phyloP scores from a whole-genome alignment of 1,140 invertebrate species.

The Mylabris phalerata region DNA sequence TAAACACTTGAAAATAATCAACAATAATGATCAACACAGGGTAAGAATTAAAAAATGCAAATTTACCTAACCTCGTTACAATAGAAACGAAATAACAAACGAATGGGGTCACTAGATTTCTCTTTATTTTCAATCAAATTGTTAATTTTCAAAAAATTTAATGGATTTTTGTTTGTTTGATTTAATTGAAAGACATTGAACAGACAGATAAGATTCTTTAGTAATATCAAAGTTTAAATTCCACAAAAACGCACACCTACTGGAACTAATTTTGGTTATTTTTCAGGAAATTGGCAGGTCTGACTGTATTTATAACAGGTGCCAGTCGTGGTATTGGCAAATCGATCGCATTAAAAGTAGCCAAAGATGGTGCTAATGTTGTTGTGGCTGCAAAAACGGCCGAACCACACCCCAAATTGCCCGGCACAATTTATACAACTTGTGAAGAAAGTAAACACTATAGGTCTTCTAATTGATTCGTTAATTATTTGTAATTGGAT shows the following conservation, averaged over 20 bases:
- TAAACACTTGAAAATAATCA: not conserved
- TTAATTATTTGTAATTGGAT: no score
- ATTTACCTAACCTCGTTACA: not conserved
- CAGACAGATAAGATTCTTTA: no score
- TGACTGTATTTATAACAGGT: constrained; percentile 92
- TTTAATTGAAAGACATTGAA: no score
- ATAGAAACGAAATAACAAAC: not conserved
- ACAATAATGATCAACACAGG: constrained; percentile 14
- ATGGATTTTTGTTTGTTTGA: no score
- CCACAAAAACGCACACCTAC: no score
- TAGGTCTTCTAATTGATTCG: no score
- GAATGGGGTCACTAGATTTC: not conserved
- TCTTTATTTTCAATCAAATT: not conserved
- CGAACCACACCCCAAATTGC: constrained; percentile 90
- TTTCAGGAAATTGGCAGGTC: constrained; percentile 80
- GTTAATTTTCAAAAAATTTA: no score
- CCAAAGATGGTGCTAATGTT: constrained; percentile 91
- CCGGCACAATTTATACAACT: constrained; percentile 96
- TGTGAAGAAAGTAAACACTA: constrained; percentile 81
- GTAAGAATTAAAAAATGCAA: not conserved
- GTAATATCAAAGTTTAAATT: no score
- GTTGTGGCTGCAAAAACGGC: constrained; percentile 95
- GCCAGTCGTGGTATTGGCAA: constrained; percentile 97
- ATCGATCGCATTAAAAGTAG: constrained; percentile 89
- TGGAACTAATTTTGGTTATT: not conserved